phyloP scores from a whole-genome alignment of 2,888 invertebrate genomes.

The Melangyna quadrimaculata region DNA sequence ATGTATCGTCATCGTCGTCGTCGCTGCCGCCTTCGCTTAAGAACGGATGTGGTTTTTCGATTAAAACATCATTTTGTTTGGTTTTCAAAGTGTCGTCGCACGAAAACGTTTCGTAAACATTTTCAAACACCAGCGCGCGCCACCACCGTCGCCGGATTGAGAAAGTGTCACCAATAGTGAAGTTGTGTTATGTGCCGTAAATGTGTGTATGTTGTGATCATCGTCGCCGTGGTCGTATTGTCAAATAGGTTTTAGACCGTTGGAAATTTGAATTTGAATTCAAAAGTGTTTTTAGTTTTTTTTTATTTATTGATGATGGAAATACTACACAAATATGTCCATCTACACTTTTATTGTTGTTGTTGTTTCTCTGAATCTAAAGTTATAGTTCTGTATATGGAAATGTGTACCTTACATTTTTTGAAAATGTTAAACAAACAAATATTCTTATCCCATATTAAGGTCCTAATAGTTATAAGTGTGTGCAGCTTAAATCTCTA shows the following conservation, averaged over 20 bases:
- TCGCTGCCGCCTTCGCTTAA: neutral
- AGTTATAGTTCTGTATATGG: too few species aligned
- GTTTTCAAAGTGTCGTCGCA: slow-evolving; percentile 20
- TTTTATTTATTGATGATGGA: neutral
- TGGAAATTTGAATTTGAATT: slow-evolving; percentile 67
- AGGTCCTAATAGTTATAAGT: too few species aligned
- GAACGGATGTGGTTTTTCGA: slow-evolving; percentile 19
- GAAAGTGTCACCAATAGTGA: neutral
- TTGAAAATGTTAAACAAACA: too few species aligned
- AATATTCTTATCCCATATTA: too few species aligned
- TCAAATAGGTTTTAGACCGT: slow-evolving; percentile 32
- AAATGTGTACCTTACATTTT: too few species aligned
- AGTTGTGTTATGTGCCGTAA: neutral
- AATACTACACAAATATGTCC: neutral
- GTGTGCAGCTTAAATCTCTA: too few species aligned
- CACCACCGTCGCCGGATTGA: neutral
- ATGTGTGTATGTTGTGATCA: slow-evolving; percentile 11
- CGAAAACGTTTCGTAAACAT: slow-evolving; percentile 1
- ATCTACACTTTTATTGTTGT: neutral
- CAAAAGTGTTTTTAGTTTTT: slow-evolving; percentile 17
- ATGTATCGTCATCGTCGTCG: neutral
- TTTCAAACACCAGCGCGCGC: neutral
- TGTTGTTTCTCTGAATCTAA: too few species aligned
- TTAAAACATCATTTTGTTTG: neutral
- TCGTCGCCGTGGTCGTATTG: slow-evolving; percentile 7